Evolutionary conservation across 2,888 invertebrate species (phyloP).

Genomic region (Campoplex capitator): DNA sequence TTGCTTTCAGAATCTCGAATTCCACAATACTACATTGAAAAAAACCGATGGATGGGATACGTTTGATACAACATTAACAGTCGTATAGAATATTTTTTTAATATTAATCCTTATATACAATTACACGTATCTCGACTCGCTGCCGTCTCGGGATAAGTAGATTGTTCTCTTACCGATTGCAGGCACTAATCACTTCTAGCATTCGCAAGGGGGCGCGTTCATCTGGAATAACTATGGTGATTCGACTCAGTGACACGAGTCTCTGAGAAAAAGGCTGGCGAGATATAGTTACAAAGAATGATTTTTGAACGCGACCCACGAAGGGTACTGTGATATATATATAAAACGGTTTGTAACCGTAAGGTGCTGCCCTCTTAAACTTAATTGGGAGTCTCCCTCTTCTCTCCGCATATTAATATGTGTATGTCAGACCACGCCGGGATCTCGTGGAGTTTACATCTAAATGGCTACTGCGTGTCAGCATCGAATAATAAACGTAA

Average conservation of each 20-base stretch:
- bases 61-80: background rate
- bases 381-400: too few species aligned
- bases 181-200: background rate
- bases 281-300: background rate
- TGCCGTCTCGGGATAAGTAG: constrained; percentile 4
- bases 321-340: background rate
- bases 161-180: constrained; percentile 16
- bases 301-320: background rate
- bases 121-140: constrained; percentile 1
- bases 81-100: background rate
- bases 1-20: background rate
- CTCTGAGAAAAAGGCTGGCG: background rate
- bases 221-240: background rate
- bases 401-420: too few species aligned
- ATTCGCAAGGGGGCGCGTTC: background rate
- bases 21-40: background rate
- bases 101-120: constrained; percentile 1
- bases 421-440: too few species aligned
- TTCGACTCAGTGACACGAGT: background rate
- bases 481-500: too few species aligned
- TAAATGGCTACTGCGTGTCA: too few species aligned
- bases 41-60: background rate
- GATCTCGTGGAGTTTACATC: too few species aligned
- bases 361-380: too few species aligned
- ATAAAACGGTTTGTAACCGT: too few species aligned